Evolutionary conservation across 1,140 invertebrate genomes (phyloP), one percentile per base, ranked within the genome.

Genomic region (Cyrtorhinus lividipennis): DNA sequence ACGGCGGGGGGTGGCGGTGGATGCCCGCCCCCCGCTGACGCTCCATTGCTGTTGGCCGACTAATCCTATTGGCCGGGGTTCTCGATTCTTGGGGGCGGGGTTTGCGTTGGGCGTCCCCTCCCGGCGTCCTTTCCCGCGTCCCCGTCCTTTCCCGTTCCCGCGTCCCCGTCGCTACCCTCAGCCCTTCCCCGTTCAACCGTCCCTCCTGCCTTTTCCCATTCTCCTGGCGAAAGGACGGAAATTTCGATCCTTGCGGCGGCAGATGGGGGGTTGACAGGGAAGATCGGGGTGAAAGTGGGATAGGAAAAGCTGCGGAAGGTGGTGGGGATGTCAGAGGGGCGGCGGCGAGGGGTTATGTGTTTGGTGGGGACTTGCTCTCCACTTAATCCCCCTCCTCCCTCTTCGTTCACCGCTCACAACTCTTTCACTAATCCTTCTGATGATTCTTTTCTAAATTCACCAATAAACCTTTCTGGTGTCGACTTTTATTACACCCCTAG

Each of bases 1-100:
- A 38, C 5, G 30, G 30, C 30, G 30, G 30, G 15, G 30, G 15
- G 30, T n/a, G n/a, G n/a, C n/a, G n/a, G 30, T 5, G 30, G 20
- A 20, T 46, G 18, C 45, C 5, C 61, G 18, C 44, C 20, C n/a
- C 45, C 27, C 61, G 12, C 61, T 25, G 22, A 8, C 45, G 18
- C 61, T 58, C 45, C 23, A 53, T 53, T 53, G 48, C 48, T 53
- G 48, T 53, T 53, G 48, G 48, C 48, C 48, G 48, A 53, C 48
- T 53, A 53, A 53, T 53, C 48, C 48, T 53, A 53, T 53, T 53
- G 48, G 48, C 48, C 48, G 48, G 20, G 48, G 12, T 53, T 53
- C 48, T 53, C 48, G 48, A 53, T 53, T 53, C 48, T 20, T 53
- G 48, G 48, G 48, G 30, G 48, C 48, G 48, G 48, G 48, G 48